Base-by-base conservation (phyloP, 1,140 invertebrate genomes). In the Bombyx mandarina region DNA sequence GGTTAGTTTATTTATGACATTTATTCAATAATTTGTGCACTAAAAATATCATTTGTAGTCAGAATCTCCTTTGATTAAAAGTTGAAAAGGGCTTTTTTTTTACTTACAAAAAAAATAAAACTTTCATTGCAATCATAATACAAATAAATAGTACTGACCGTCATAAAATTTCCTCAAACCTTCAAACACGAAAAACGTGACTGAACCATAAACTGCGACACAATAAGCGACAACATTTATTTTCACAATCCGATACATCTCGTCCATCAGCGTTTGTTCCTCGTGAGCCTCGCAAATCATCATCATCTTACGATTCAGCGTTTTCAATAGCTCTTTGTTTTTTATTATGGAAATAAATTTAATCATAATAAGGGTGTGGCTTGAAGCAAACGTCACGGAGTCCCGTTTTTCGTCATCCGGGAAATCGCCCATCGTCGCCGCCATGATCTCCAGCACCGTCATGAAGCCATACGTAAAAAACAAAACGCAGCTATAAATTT, bases 381-480 rank as follows among this genome's bases (percentile, higher is more conserved):
- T 79, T 22, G 78, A 71, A 1, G 78, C 77, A 46, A 82, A 79
- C 7, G 78, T 74, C 7, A 82, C 62, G 0, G 72, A 73, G 54
- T 86, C 81, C 35, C 75, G 66, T 67, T 73, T 75, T 56, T 86
- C 79, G 43, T 84, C 79, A 54, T 73, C 60, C 6, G 81, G 77
- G 51, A 79, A 82, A 35, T 79, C 63, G 0, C 74, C 79, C 47
- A 75, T 66, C n/a, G 73, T 22, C 9, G 71, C 78, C 1, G 78
- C 82, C 57, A 77, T 65, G 54, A 82, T 75, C 67, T 86, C 82
- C 26, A 84, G 69, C 47, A 79, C 43, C 22, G 82, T 82, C 74
- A 82, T 69, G 51, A 66, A 71, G 51, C 65, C 65, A 58, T 82
- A 83, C 7, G 61, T 54, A 42, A 69, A 65, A 54, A 77, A 79